These are phyloP conservation scores for Zingel zingel DNA, from an alignment of 2,113 vertebrate genomes.

Conservation along the genomic window DNA sequence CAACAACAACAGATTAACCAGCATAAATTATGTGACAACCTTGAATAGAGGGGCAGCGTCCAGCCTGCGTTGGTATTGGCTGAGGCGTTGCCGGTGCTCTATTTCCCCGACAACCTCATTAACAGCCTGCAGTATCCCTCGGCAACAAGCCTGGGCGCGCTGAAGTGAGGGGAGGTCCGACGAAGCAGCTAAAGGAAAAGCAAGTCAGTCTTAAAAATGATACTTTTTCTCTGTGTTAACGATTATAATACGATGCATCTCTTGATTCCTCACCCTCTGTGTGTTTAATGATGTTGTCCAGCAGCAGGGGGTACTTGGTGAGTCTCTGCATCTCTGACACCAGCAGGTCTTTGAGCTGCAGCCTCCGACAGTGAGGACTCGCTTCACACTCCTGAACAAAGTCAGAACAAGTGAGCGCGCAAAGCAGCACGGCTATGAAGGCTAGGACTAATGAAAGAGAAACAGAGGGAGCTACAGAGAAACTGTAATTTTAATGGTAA, in stretches of 20 bases:
- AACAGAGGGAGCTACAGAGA: neutral
- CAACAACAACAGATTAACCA: no score
- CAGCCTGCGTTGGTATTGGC: conserved; percentile 91
- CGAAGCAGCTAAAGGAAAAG: conserved; percentile 79
- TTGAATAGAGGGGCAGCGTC: conserved; percentile 91
- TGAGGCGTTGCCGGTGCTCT: conserved; percentile 89
- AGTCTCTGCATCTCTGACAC: conserved; percentile 95
- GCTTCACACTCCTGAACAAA: conserved; percentile 84
- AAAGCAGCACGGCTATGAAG: neutral
- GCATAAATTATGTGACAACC: conserved; percentile 71
- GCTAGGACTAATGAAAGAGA: neutral
- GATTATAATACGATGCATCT: rapidly evolving
- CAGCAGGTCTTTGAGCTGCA: conserved; percentile 95
- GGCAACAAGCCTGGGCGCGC: conserved; percentile 88
- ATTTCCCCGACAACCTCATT: conserved; percentile 91
- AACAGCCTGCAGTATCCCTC: conserved; percentile 90
- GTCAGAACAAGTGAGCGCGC: neutral
- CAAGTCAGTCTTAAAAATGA: rapidly evolving
- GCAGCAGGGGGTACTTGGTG: conserved; percentile 95
- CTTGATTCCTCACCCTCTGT: conserved; percentile 83
- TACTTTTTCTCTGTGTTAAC: rapidly evolving
- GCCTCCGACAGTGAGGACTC: conserved; percentile 91
- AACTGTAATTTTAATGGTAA: no score
- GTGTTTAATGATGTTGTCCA: conserved; percentile 93
- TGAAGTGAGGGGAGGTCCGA: conserved; percentile 87